phyloP scores from a whole-genome alignment of 2,888 invertebrate genomes.

The Leistus spinibarbis region DNA sequence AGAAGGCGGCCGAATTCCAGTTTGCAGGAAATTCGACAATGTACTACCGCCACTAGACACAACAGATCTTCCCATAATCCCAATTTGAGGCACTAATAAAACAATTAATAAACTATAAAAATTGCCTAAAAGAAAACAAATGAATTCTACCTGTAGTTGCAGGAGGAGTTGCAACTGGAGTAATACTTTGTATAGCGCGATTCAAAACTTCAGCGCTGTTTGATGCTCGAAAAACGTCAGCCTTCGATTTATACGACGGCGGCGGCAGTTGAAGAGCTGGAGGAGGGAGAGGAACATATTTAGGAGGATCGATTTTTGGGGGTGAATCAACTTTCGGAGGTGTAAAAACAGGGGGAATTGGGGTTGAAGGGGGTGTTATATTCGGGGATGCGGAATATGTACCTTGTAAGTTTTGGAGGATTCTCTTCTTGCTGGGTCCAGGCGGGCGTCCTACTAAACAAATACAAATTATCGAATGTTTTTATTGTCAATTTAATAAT shows the following conservation, averaged over 20 bases:
- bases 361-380: conserved; percentile 45
- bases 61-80: conserved; percentile 42
- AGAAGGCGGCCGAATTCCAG: conserved; percentile 49
- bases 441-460: conserved; percentile 61
- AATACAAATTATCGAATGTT: conserved; percentile 14
- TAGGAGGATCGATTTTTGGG: conserved; percentile 12
- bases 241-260: conserved; percentile 13
- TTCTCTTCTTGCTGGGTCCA: conserved; percentile 54
- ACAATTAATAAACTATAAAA: neutral
- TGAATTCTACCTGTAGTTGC: conserved; percentile 14
- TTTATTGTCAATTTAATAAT: neutral
- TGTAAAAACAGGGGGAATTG: conserved; percentile 9
- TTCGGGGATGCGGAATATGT: conserved; percentile 44
- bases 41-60: conserved; percentile 46
- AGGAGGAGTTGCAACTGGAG: conserved; percentile 46
- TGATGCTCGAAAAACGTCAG: conserved; percentile 32
- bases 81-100: conserved; percentile 2
- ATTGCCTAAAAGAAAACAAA: neutral
- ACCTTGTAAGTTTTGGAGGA: conserved; percentile 53
- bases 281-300: neutral
- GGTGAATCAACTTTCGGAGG: conserved; percentile 24
- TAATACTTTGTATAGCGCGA: conserved; percentile 55
- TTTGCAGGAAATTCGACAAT: conserved; percentile 50
- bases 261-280: conserved; percentile 2
- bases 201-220: conserved; percentile 51